These are phyloP conservation scores for Lottia gigantea DNA, from an alignment of 2,888 invertebrate genomes.

Conservation along the genomic window DNA sequence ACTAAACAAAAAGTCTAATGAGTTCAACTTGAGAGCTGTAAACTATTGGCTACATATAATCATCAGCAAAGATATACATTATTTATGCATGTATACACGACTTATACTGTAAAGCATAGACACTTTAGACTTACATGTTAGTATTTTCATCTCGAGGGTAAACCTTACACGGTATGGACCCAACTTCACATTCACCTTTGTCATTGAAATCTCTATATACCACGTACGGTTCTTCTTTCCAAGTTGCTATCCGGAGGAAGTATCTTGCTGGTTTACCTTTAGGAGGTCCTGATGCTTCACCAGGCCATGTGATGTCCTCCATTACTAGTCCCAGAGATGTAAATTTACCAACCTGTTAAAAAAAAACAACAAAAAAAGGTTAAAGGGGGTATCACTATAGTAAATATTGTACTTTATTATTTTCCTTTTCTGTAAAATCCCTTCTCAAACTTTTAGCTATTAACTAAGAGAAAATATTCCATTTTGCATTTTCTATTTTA, in stretches of 20 bases:
- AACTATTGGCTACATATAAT: too few species aligned
- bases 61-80: too few species aligned
- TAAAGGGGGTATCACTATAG: too few species aligned
- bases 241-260: slow-evolving; percentile 87
- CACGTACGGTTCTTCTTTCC: slow-evolving; percentile 96
- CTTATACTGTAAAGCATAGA: too few species aligned
- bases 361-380: neutral
- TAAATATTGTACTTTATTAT: too few species aligned
- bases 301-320: slow-evolving; percentile 99
- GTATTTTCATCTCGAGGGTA: slow-evolving; percentile 29
- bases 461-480: too few species aligned
- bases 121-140: slow-evolving; percentile 26
- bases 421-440: too few species aligned
- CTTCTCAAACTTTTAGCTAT: too few species aligned
- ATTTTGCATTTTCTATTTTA: too few species aligned
- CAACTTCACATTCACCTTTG: slow-evolving; percentile 40
- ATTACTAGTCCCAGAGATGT: slow-evolving; percentile 84
- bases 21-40: too few species aligned
- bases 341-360: slow-evolving; percentile 92
- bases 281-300: slow-evolving; percentile 93
- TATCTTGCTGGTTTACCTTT: slow-evolving; percentile 98
- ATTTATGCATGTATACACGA: too few species aligned
- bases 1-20: too few species aligned
- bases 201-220: slow-evolving; percentile 85
- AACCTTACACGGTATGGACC: slow-evolving; percentile 47